Evolutionary conservation across 2,888 invertebrate species (phyloP).

Genomic region (Yponomeuta cagnagella): DNA sequence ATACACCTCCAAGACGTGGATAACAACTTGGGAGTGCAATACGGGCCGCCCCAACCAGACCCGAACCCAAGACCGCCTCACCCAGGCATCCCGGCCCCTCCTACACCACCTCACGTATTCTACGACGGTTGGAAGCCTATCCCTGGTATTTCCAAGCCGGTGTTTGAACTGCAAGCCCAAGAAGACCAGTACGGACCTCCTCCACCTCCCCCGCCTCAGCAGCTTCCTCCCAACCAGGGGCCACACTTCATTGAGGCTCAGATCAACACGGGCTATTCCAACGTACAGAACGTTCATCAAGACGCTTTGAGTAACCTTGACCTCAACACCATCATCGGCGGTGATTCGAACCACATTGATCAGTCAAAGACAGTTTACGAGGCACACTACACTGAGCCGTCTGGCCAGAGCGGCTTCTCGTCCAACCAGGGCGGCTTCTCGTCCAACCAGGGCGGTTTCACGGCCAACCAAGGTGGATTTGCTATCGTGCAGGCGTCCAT

Average conservation of each 20-base stretch:
- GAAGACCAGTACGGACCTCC: constrained; percentile 51
- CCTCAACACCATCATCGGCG: constrained; percentile 58
- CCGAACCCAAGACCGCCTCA: constrained; percentile 77
- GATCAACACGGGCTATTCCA: constrained; percentile 57
- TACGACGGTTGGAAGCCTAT: constrained; percentile 94
- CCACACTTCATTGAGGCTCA: constrained; percentile 44
- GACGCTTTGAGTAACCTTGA: constrained; percentile 63
- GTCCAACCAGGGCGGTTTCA: background rate
- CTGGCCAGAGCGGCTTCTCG: background rate
- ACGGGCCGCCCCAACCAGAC: constrained; percentile 77
- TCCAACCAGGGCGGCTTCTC: background rate
- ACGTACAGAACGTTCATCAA: constrained; percentile 62
- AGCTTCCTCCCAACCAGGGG: constrained; percentile 32
- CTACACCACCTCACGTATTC: constrained; percentile 83
- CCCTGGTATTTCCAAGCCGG: constrained; percentile 76
- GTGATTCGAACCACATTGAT: constrained; percentile 65
- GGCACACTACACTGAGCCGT: constrained; percentile 62
- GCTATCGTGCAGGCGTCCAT: background rate
- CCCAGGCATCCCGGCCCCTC: constrained; percentile 83
- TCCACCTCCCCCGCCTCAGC: constrained; percentile 31
- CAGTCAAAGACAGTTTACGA: constrained; percentile 69
- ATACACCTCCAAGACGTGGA: constrained; percentile 48
- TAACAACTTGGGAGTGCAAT: constrained; percentile 47
- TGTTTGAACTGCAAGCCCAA: constrained; percentile 29
- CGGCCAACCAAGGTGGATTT: background rate